A percentile compares a stretch with the other conserved stretches of the same genome.
Conservation (phyloP, 64 coral and sea anemone genomes). For the Actinia equina region DNA sequence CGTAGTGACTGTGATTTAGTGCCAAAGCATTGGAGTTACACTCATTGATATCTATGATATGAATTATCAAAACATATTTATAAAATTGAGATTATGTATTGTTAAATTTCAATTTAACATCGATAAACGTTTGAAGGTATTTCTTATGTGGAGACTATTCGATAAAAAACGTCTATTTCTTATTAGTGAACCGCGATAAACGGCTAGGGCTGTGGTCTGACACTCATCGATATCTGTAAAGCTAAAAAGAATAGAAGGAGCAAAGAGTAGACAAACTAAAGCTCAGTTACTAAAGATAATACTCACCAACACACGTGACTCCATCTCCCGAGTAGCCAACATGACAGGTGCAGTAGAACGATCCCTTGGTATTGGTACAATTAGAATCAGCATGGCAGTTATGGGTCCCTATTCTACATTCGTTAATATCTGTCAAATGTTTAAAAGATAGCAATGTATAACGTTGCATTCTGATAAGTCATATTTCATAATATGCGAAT, state of each 20-base stretch:
- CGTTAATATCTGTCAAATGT: neutral
- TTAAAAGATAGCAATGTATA: neutral
- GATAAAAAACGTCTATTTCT: too few species aligned
- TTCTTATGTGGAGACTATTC: too few species aligned
- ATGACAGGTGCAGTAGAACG: slow-evolving; percentile 22
- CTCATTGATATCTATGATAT: slow-evolving; percentile 53
- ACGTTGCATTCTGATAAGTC: neutral
- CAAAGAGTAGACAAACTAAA: neutral
- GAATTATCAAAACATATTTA: too few species aligned
- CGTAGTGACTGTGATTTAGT: slow-evolving; percentile 19
- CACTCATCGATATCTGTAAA: too few species aligned
- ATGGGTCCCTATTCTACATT: neutral
- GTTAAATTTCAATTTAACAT: too few species aligned
- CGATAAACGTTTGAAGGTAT: too few species aligned
- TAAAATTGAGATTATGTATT: too few species aligned
- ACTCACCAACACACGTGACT: slow-evolving; percentile 34
- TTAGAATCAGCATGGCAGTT: slow-evolving; percentile 24
- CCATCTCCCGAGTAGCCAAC: slow-evolving; percentile 50
- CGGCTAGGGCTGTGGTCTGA: slow-evolving; percentile 11
- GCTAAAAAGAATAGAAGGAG: too few species aligned
- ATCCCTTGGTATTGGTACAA: slow-evolving; percentile 8
- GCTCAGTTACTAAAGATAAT: too few species aligned
- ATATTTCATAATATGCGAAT: too few species aligned
- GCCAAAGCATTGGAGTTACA: slow-evolving; percentile 23
- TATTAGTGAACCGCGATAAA: slow-evolving; percentile 15